Evolutionary conservation across 2,797 vertebrate species (phyloP).

Genomic region (Erpetoichthys calabaricus): DNA sequence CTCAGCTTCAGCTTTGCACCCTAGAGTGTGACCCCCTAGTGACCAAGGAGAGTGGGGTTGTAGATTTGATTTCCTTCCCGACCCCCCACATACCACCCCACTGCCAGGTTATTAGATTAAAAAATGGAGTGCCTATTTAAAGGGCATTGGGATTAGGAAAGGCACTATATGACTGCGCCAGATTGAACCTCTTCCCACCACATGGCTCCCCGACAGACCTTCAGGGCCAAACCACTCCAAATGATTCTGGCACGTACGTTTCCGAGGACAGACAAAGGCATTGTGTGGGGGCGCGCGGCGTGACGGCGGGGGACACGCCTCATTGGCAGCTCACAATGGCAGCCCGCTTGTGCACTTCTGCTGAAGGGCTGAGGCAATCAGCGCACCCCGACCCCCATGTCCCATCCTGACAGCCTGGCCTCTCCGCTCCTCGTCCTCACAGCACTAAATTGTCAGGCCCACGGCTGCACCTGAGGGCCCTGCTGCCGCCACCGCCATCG

Average conservation of each 20-base stretch:
- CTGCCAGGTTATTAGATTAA: constrained; percentile 26
- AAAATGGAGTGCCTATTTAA: constrained; percentile 30
- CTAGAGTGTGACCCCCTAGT: too few species aligned
- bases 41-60: too few species aligned
- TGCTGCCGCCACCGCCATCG: constrained; percentile 8
- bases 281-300: constrained; percentile 10
- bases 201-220: neutral
- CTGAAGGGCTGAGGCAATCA: too few species aligned
- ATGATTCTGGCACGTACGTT: neutral
- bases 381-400: constrained; percentile 43
- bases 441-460: constrained; percentile 62
- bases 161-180: constrained; percentile 9
- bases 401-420: constrained; percentile 54
- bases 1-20: too few species aligned
- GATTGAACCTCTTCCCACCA: too few species aligned
- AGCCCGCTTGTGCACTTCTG: constrained; percentile 18
- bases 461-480: constrained; percentile 64
- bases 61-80: constrained; percentile 22
- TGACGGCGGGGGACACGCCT: constrained; percentile 6
- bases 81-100: constrained; percentile 5
- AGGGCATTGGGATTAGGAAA: constrained; percentile 19
- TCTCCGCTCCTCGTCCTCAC: constrained; percentile 56
- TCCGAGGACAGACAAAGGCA: constrained; percentile 25
- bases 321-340: constrained; percentile 25
- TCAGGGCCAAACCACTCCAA: neutral